Conservation (phyloP, 2,797 vertebrate genomes). For the Rachycentron canadum region DNA sequence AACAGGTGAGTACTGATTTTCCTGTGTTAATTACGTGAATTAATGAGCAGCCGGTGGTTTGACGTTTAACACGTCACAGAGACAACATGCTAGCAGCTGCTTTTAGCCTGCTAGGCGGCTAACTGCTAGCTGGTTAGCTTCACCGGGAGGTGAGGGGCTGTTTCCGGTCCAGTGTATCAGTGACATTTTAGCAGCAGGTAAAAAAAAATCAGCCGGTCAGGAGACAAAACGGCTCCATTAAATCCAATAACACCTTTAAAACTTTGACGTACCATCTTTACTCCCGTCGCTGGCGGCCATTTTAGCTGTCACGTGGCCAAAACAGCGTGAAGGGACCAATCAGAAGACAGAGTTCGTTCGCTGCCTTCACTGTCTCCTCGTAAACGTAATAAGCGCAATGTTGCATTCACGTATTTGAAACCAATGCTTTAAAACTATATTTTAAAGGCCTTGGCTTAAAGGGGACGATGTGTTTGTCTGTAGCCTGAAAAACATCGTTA, state of each 20-base stretch:
- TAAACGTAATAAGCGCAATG: rapidly evolving
- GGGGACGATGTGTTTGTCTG: too few relatives aligned
- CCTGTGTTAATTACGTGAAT: not conserved
- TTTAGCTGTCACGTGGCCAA: slow-evolving; percentile 44
- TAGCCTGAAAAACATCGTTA: too few relatives aligned
- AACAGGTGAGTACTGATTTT: not conserved
- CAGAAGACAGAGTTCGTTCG: not conserved
- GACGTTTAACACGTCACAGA: not conserved
- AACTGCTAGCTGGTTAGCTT: not conserved
- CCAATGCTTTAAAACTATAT: not conserved
- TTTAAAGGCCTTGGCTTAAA: not conserved
- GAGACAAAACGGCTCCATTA: rapidly evolving
- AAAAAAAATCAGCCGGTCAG: rapidly evolving
- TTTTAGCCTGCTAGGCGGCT: slow-evolving; percentile 8
- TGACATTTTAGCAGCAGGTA: not conserved
- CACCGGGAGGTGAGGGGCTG: rapidly evolving
- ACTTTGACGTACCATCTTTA: slow-evolving; percentile 41
- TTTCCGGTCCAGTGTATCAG: not conserved
- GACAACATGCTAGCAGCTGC: too few relatives aligned
- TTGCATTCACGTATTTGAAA: not conserved
- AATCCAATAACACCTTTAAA: not conserved
- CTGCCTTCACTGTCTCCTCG: not conserved
- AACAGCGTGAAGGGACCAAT: slow-evolving; percentile 65
- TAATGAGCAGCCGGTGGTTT: not conserved
- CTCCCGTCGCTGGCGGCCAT: slow-evolving; percentile 50